These are phyloP conservation scores for Peromyscus melanophrys DNA, from an alignment of 2,797 vertebrate genomes.

Conservation along the genomic window DNA sequence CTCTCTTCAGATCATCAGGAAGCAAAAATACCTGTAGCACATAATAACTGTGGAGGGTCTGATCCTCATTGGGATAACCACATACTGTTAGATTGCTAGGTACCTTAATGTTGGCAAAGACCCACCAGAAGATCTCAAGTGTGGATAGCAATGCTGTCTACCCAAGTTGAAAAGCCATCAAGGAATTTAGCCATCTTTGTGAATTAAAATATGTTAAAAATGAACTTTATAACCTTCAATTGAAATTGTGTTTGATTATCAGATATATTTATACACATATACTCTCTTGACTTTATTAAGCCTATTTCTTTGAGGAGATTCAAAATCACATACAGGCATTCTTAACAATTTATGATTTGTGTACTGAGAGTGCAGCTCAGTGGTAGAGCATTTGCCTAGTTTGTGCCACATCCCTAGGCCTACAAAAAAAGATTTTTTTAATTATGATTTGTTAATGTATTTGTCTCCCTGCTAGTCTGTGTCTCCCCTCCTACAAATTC, in stretches of 20 bases:
- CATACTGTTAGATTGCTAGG: neutral
- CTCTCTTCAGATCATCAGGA: slow-evolving; percentile 32
- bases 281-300: slow-evolving; percentile 21
- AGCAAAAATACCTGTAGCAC: neutral
- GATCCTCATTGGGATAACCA: neutral
- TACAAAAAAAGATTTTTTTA: neutral
- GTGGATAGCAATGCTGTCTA: neutral
- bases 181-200: slow-evolving; percentile 31
- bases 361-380: neutral
- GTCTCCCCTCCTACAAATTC: neutral
- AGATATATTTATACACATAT: neutral
- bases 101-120: neutral
- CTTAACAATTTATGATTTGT: neutral
- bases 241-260: slow-evolving; percentile 30
- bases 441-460: neutral
- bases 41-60: neutral
- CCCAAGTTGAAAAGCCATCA: slow-evolving; percentile 36
- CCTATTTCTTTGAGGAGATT: slow-evolving; percentile 36
- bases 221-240: slow-evolving; percentile 2
- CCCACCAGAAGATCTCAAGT: neutral
- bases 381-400: neutral
- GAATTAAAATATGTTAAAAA: slow-evolving; percentile 54
- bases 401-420: neutral
- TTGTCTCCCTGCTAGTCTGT: neutral
- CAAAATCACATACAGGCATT: slow-evolving; percentile 2